Conservation (phyloP, 2,888 invertebrate genomes). For the Troides oblongomaculatus region DNA sequence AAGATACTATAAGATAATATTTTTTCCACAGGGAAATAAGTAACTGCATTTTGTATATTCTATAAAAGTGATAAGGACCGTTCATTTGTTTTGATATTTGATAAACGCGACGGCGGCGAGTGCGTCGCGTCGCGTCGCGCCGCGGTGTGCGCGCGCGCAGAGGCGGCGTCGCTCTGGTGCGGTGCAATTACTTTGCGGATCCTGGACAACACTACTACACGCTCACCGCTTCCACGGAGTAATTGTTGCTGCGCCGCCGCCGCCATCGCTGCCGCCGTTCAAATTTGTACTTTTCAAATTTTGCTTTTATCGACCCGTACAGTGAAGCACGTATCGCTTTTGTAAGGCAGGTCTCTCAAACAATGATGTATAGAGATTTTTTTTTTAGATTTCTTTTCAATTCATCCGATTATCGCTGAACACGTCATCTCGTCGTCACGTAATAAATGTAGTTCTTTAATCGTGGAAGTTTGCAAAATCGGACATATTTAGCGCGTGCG, state of each 20-base stretch:
- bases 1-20: slow-evolving; percentile 81
- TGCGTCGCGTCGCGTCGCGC: too few species aligned
- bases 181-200: slow-evolving; percentile 76
- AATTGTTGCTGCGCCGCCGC: slow-evolving; percentile 66
- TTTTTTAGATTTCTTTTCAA: slow-evolving; percentile 75
- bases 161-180: slow-evolving; percentile 65
- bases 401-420: slow-evolving; percentile 57
- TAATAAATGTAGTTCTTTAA: slow-evolving; percentile 28
- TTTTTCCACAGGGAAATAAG: slow-evolving; percentile 81
- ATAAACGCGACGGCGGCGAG: slow-evolving; percentile 69
- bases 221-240: slow-evolving; percentile 77
- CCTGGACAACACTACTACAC: slow-evolving; percentile 73
- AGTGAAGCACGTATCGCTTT: slow-evolving; percentile 66
- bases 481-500: slow-evolving; percentile 46
- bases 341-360: slow-evolving; percentile 69
- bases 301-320: slow-evolving; percentile 70
- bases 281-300: slow-evolving; percentile 67
- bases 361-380: slow-evolving; percentile 78
- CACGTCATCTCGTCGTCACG: slow-evolving; percentile 35
- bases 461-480: slow-evolving; percentile 37
- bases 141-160: slow-evolving; percentile 67
- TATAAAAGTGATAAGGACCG: slow-evolving; percentile 80
- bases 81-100: slow-evolving; percentile 79
- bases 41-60: slow-evolving; percentile 82
- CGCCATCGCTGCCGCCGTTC: slow-evolving; percentile 44